Evolutionary conservation across 2,888 invertebrate species (phyloP).

Genomic region (Odontocerum albicorne): DNA sequence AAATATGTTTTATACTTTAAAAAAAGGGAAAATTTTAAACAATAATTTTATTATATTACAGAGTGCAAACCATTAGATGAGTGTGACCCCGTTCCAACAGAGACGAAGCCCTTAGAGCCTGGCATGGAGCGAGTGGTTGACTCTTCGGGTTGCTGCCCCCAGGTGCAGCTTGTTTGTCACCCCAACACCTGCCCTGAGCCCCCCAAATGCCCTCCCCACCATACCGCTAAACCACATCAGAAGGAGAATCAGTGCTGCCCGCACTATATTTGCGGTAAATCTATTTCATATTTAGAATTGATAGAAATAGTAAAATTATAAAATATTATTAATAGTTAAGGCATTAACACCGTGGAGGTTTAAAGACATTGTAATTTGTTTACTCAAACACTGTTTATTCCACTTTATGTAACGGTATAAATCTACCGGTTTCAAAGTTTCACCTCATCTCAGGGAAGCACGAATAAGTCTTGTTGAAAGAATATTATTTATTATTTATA

Average conservation of each 20-base stretch:
- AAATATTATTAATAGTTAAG: background rate
- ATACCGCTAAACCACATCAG: slow-evolving; percentile 47
- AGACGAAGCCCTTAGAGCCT: slow-evolving; percentile 55
- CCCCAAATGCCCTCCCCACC: slow-evolving; percentile 61
- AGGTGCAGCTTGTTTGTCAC: slow-evolving; percentile 60
- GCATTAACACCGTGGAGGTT: too few species aligned
- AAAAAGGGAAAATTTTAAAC: too few species aligned
- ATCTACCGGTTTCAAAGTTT: too few species aligned
- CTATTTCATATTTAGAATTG: background rate
- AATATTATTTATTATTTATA: background rate
- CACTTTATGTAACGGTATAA: too few species aligned
- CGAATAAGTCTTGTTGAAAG: background rate
- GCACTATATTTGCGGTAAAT: slow-evolving; percentile 64
- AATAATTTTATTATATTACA: slow-evolving; percentile 41
- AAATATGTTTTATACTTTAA: too few species aligned
- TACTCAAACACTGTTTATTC: too few species aligned
- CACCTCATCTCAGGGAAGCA: too few species aligned
- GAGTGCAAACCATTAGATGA: slow-evolving; percentile 75
- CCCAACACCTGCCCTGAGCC: slow-evolving; percentile 63
- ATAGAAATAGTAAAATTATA: too few species aligned
- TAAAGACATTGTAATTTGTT: too few species aligned
- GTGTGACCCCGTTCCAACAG: slow-evolving; percentile 58
- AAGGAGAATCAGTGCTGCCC: slow-evolving; percentile 64
- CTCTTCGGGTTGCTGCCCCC: slow-evolving; percentile 73
- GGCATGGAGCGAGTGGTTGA: slow-evolving; percentile 65